Evolutionary conservation across 1,140 invertebrate species (phyloP), one percentile per base, ranked within the genome.

Genomic region (Brachionus sp.): DNA sequence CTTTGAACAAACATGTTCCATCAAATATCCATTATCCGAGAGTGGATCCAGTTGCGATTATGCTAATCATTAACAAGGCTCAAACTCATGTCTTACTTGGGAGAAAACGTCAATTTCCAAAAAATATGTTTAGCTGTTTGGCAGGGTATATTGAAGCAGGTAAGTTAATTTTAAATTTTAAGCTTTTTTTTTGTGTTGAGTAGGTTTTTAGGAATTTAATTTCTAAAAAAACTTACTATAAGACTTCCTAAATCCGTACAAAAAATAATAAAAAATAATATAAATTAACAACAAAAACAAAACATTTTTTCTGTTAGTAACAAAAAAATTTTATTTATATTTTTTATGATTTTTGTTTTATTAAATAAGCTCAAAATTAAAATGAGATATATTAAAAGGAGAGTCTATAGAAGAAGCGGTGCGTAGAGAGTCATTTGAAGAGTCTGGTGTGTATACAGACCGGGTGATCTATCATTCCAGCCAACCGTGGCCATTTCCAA

Each of bases 401-500:
- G 91, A 92, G 87, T 89, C 87, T 35, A 85, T 92, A 37, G 90
- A 91, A 84, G 90, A 91, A 82, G 89, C 90, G 35, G 90, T 91
- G n/a, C 83, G 88, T 53, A 85, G 91, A 66, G 91, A 92, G 86
- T 89, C 92, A 1, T 89, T 90, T 25, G 91, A 92, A 86, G 91
- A 92, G 87, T 89, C 90, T 84, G 91, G 91, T n/a, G 85, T 92
- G 9, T 35, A 82, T 53, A 89, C 91, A 7, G 88, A 88, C 5
- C 84, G 86, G n/a, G 88, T 92, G 16, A 85, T 89, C 33, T 91
- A 91, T 84, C 87, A 91, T 80, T 89, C 88, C 7, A 90, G 90
- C 75, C 91, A 92, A 85, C 90, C 91, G 44, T 92, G 91, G 91
- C 90, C 91, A 5, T 90, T 91, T 84, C 91, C 91, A 39, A 88